Percentiles rank a stretch among this genome's conserved stretches.
phyloP scores from a whole-genome alignment of 2,113 vertebrate species.

The Gallinago jamesoni region DNA sequence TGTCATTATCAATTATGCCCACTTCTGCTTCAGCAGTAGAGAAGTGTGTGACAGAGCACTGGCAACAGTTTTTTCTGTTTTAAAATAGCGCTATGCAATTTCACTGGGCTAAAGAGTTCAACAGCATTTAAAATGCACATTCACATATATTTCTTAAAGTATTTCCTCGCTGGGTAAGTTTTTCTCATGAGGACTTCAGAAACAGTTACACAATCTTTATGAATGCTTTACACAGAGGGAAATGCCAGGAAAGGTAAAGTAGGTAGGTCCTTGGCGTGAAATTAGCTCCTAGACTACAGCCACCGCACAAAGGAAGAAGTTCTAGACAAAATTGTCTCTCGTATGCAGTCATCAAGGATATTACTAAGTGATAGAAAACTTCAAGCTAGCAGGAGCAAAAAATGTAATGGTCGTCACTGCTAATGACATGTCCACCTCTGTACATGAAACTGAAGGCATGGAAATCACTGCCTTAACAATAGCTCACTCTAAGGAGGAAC shows the following conservation, averaged over 20 bases:
- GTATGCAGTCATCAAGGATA: neutral
- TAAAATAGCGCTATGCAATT: neutral
- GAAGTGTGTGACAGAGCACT: neutral
- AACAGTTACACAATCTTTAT: neutral
- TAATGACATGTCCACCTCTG: neutral
- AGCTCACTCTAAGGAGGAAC: neutral
- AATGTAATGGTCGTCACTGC: neutral
- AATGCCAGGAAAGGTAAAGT: constrained; percentile 20
- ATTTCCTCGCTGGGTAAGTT: neutral
- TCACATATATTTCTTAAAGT: neutral
- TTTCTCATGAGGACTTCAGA: constrained; percentile 17
- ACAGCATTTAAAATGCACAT: neutral
- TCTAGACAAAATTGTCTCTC: constrained; percentile 5
- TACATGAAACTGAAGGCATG: neutral
- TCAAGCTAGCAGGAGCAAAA: neutral
- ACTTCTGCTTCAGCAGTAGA: neutral
- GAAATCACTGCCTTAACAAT: neutral
- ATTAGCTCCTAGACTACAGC: neutral
- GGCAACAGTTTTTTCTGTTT: neutral
- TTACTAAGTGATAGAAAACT: neutral
- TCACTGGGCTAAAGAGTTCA: neutral
- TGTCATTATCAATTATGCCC: neutral
- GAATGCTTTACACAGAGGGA: neutral
- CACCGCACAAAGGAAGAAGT: neutral
- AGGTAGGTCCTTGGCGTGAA: constrained; percentile 35